These are phyloP conservation scores for Sitta europaea DNA, from an alignment of 2,113 vertebrate species.

Conservation along the genomic window DNA sequence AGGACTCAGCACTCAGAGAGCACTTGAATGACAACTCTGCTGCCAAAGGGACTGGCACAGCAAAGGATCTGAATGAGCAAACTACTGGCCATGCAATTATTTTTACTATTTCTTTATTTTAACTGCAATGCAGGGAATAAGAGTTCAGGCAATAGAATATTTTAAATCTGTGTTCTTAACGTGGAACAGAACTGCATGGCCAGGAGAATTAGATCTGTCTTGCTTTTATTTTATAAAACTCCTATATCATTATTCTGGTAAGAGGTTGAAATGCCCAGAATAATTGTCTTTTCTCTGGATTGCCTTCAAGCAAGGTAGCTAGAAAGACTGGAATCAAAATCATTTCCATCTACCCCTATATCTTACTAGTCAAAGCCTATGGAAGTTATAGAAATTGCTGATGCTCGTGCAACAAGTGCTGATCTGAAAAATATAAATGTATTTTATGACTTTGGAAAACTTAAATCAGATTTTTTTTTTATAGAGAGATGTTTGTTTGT, in stretches of 20 bases:
- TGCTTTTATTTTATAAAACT: neutral
- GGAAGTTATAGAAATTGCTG: neutral
- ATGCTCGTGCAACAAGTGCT: neutral
- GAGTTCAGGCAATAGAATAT: neutral
- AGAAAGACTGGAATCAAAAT: neutral
- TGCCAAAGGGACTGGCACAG: neutral
- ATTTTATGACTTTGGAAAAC: neutral
- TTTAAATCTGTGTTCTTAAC: neutral
- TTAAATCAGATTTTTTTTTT: neutral
- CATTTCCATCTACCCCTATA: neutral
- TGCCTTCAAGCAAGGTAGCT: neutral
- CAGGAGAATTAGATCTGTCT: neutral
- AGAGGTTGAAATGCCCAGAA: neutral
- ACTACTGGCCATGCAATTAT: neutral
- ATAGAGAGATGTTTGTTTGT: neutral
- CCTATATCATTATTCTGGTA: neutral
- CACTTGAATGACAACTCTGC: neutral
- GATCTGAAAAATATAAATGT: neutral
- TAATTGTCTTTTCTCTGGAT: neutral
- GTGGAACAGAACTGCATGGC: neutral
- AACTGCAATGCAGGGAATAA: neutral
- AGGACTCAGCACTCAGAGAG: neutral
- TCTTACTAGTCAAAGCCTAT: neutral
- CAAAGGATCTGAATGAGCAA: neutral
- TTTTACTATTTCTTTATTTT: neutral